phyloP scores from a whole-genome alignment of 2,113 vertebrate genomes.

The Dipodomys stephensi region DNA sequence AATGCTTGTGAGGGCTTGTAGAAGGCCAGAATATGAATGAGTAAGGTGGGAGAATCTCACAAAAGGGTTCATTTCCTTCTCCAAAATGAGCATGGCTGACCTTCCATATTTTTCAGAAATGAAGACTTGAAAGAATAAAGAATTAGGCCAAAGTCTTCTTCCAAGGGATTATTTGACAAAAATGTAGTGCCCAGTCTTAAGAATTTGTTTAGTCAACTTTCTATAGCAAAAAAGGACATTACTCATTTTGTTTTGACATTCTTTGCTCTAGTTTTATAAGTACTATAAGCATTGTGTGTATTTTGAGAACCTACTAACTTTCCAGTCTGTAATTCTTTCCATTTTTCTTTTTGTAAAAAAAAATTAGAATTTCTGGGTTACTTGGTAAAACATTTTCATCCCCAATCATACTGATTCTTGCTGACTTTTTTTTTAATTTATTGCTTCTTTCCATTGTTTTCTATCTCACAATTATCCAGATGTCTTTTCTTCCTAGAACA shows the following conservation, averaged over 20 bases:
- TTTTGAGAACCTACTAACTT: neutral
- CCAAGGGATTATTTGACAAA: neutral
- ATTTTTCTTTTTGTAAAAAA: neutral
- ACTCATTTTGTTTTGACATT: neutral
- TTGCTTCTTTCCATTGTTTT: neutral
- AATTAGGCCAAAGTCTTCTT: neutral
- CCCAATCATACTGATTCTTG: too few relatives aligned
- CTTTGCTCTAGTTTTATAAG: neutral
- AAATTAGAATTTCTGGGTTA: too few relatives aligned
- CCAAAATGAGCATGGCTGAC: neutral
- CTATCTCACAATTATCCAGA: neutral
- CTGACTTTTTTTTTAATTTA: too few relatives aligned
- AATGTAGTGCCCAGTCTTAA: neutral
- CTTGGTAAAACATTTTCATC: too few relatives aligned
- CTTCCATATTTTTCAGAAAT: neutral
- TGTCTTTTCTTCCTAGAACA: neutral
- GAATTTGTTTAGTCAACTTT: slow-evolving; percentile 3
- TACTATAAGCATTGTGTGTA: neutral
- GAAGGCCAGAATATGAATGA: neutral
- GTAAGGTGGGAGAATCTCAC: neutral
- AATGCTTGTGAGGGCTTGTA: too few relatives aligned
- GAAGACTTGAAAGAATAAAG: neutral
- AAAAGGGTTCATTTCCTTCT: neutral
- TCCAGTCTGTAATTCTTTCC: neutral
- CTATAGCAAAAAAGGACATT: neutral